Percentiles rank a stretch among this genome's conserved stretches.
Evolutionary conservation across 2,797 vertebrate species (phyloP).

Genomic region (Agapornis canus): DNA sequence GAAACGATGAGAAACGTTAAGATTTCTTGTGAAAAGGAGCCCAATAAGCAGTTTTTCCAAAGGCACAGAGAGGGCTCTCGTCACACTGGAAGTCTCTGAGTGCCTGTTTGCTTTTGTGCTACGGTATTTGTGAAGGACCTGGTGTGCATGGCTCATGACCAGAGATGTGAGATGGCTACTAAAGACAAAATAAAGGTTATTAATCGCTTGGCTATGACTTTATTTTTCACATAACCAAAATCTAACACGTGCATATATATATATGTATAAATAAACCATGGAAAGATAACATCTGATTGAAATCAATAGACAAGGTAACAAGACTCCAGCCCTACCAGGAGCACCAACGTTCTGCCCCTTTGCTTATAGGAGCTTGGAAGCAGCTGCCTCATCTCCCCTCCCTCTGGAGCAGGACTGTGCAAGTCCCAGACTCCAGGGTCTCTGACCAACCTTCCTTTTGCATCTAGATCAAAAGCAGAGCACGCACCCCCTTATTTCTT

Average conservation of each 20-base stretch:
- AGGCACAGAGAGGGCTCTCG: background rate
- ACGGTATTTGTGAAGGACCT: background rate
- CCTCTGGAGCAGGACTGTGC: background rate
- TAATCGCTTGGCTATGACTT: background rate
- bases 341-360: background rate
- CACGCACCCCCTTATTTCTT: accelerated
- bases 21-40: background rate
- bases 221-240: background rate
- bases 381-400: background rate
- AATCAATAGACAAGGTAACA: accelerated
- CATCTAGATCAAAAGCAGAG: background rate
- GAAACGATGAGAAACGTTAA: background rate
- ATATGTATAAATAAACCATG: background rate
- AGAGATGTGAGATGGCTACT: accelerated
- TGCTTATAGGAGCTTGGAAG: background rate
- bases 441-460: background rate
- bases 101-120: background rate
- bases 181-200: background rate
- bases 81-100: background rate
- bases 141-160: accelerated
- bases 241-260: accelerated
- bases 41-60: background rate
- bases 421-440: accelerated
- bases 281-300: background rate
- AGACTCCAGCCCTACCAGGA: background rate